These are phyloP conservation scores for Onthophagus sagittarius DNA, from an alignment of 2,888 invertebrate genomes.

Conservation along the genomic window DNA sequence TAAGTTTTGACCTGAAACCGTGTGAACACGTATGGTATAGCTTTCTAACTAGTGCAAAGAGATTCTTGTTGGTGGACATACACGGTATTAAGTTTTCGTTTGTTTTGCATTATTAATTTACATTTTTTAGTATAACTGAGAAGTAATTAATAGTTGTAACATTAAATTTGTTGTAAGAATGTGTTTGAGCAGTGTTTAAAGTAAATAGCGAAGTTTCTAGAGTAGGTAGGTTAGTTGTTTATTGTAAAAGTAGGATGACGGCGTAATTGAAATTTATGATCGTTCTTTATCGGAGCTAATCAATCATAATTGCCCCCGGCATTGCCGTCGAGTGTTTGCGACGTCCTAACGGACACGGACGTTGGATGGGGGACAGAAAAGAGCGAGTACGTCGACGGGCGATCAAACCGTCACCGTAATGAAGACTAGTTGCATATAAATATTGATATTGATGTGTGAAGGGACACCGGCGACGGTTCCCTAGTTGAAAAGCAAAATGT, in stretches of 20 bases:
- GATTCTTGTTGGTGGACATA: too few relatives aligned
- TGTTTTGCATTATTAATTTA: too few relatives aligned
- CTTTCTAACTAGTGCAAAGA: too few relatives aligned
- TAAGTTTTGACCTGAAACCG: too few relatives aligned
- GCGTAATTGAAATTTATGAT: conserved; percentile 39
- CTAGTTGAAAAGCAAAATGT: conserved; percentile 34
- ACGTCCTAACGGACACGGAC: conserved; percentile 27
- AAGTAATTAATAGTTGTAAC: too few relatives aligned
- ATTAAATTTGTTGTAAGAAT: too few relatives aligned
- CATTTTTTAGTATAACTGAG: too few relatives aligned
- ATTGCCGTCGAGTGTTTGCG: conserved; percentile 28
- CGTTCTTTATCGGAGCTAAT: conserved; percentile 35
- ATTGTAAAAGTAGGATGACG: conserved; percentile 14
- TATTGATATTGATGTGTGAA: conserved; percentile 53
- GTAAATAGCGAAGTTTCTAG: not conserved
- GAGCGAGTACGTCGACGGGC: conserved; percentile 35
- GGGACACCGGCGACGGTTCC: conserved; percentile 50
- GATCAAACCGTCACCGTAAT: conserved; percentile 47
- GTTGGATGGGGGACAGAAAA: conserved; percentile 31
- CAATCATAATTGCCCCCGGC: conserved; percentile 38
- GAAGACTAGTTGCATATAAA: conserved; percentile 48
- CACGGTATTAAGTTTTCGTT: too few relatives aligned
- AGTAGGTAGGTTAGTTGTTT: not conserved
- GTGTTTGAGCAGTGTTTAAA: too few relatives aligned
- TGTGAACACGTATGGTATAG: too few relatives aligned